A percentile compares a stretch with the other conserved stretches of the same genome.
Conservation (phyloP, 2,113 vertebrate species). For the Salvelinus namaycush region DNA sequence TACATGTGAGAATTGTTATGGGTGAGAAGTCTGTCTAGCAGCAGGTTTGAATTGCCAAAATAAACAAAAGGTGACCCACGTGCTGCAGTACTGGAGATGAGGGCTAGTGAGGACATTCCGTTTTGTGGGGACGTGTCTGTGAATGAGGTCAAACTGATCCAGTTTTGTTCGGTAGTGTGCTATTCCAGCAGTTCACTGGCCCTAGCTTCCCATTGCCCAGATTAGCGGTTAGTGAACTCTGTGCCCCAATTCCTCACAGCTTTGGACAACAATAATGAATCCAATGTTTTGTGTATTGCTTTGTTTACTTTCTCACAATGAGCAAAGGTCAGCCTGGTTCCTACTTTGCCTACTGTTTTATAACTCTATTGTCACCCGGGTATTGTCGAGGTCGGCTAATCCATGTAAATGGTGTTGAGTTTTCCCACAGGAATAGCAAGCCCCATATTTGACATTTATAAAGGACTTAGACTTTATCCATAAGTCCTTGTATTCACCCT, state of each 20-base stretch:
- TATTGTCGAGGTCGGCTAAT: background rate
- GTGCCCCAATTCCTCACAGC: conserved; percentile 4
- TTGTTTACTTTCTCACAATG: conserved; percentile 9
- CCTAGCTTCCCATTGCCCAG: background rate
- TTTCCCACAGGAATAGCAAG: conserved; percentile 20
- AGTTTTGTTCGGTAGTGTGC: background rate
- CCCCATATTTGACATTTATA: too few relatives aligned
- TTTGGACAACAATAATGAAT: background rate
- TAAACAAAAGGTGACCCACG: conserved; percentile 41
- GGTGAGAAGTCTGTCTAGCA: background rate
- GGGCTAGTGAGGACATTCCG: background rate
- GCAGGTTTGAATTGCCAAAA: conserved; percentile 35
- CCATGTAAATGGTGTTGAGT: background rate
- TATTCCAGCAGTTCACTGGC: background rate
- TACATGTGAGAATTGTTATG: background rate
- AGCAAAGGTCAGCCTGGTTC: conserved; percentile 33
- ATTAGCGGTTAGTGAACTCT: conserved; percentile 22
- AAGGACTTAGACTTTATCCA: conserved; percentile 1
- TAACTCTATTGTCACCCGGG: background rate
- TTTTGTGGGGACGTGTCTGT: background rate
- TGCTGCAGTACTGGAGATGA: conserved; percentile 6
- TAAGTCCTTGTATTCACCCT: conserved; percentile 23
- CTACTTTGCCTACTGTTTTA: background rate
- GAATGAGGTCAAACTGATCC: background rate
- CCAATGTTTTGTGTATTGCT: background rate